Percentiles rank a stretch among this genome's conserved stretches.
Evolutionary conservation across 2,113 vertebrate genomes (phyloP).

Genomic region (Charadrius vociferus): DNA sequence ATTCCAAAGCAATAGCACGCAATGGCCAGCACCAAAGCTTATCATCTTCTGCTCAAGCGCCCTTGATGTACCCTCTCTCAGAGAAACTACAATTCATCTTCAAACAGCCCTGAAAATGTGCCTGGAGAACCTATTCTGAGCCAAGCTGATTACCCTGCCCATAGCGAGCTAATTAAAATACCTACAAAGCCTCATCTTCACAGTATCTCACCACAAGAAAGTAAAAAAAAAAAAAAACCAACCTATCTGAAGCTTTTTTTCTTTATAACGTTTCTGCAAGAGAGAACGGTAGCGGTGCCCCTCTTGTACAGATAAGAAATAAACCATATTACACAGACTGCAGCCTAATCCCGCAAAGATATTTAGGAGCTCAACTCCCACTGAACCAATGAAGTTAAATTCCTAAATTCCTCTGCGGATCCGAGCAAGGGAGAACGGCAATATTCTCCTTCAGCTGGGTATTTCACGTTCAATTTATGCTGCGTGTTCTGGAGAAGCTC

Average conservation of each 20-base stretch:
- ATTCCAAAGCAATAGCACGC: not conserved
- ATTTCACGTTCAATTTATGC: not conserved
- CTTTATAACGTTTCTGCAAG: not conserved
- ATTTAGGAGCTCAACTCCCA: not conserved
- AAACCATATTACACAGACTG: not conserved
- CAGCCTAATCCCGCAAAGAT: not conserved
- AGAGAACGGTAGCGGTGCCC: not conserved
- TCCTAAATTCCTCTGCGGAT: not conserved
- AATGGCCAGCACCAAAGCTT: not conserved
- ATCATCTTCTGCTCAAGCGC: not conserved
- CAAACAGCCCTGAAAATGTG: not conserved
- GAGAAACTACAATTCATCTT: not conserved
- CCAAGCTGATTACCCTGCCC: not conserved
- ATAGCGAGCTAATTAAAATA: not conserved
- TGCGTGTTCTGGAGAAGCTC: not conserved
- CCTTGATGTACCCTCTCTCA: not conserved
- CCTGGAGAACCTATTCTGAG: not conserved
- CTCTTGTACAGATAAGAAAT: not conserved
- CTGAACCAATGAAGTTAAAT: not conserved
- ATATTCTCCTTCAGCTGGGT: not conserved
- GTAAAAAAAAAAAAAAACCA: no score
- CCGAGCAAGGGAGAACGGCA: rapidly evolving
- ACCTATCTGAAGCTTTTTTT: not conserved
- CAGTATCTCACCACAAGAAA: not conserved
- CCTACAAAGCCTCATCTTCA: not conserved